A percentile compares a stretch with the other conserved stretches of the same genome.
phyloP scores from a whole-genome alignment of 2,113 vertebrate species.

The Cyanocitta stelleri region DNA sequence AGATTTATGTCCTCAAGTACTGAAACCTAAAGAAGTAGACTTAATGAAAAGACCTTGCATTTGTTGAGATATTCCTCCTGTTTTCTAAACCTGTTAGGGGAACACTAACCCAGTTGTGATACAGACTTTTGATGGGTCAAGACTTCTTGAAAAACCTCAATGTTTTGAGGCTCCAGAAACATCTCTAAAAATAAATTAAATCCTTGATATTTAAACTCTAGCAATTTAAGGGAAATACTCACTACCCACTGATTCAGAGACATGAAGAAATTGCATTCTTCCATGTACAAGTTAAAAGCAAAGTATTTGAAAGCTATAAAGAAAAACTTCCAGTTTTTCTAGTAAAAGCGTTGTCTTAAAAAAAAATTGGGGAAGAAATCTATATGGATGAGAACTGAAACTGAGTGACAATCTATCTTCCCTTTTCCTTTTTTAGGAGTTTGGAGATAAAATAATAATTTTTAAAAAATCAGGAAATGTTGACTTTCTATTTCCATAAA shows the following conservation, averaged over 20 bases:
- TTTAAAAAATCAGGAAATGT: background rate
- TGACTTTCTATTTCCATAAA: background rate
- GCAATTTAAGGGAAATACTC: background rate
- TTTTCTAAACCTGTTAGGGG: background rate
- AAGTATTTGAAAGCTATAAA: background rate
- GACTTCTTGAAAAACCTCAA: background rate
- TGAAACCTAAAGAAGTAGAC: background rate
- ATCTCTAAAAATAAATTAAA: background rate
- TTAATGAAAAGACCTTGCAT: background rate
- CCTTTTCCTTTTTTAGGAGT: background rate
- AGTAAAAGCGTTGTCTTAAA: background rate
- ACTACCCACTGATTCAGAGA: background rate
- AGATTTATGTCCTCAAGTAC: background rate
- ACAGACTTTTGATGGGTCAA: background rate
- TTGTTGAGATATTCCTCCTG: background rate
- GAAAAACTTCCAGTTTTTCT: background rate
- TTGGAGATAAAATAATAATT: background rate
- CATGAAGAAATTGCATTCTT: background rate
- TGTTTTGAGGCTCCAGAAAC: background rate
- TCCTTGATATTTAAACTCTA: background rate
- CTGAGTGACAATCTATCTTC: background rate
- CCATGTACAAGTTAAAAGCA: background rate
- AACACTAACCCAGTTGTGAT: background rate
- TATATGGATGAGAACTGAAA: background rate
- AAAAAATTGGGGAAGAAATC: background rate